phyloP scores from a whole-genome alignment of 2,888 invertebrate genomes.

The Synanthedon myopaeformis region DNA sequence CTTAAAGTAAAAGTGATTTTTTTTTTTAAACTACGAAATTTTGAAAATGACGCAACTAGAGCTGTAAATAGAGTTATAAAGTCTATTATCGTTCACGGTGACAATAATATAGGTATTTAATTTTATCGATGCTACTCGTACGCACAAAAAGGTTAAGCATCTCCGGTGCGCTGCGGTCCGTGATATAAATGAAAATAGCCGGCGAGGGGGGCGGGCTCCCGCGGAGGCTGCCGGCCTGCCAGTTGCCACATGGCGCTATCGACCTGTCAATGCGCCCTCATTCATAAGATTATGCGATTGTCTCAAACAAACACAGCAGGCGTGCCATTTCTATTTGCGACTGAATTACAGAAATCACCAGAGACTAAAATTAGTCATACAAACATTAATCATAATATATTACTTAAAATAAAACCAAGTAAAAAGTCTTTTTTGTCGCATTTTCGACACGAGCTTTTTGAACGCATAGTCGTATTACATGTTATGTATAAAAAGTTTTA shows the following conservation, averaged over 20 bases:
- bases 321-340: neutral
- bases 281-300: no score
- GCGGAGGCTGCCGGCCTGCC: slow-evolving; percentile 61
- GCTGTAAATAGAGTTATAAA: neutral
- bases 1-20: no score
- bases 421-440: no score
- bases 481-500: no score
- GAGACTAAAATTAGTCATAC: no score
- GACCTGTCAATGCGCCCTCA: slow-evolving; percentile 24
- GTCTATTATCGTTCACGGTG: slow-evolving; percentile 3
- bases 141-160: slow-evolving; percentile 28
- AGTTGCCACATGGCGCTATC: slow-evolving; percentile 66
- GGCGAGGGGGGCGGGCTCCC: slow-evolving; percentile 59
- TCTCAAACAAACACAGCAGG: neutral
- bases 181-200: slow-evolving; percentile 68
- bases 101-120: slow-evolving; percentile 11
- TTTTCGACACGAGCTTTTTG: no score
- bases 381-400: no score
- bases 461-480: no score
- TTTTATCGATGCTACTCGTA: slow-evolving; percentile 13
- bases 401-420: no score
- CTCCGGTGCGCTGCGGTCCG: slow-evolving; percentile 8
- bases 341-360: no score
- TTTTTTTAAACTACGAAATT: no score
- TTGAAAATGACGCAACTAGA: neutral